These are phyloP conservation scores for Proteles cristata DNA, from an alignment of 2,113 vertebrate species.

Conservation along the genomic window DNA sequence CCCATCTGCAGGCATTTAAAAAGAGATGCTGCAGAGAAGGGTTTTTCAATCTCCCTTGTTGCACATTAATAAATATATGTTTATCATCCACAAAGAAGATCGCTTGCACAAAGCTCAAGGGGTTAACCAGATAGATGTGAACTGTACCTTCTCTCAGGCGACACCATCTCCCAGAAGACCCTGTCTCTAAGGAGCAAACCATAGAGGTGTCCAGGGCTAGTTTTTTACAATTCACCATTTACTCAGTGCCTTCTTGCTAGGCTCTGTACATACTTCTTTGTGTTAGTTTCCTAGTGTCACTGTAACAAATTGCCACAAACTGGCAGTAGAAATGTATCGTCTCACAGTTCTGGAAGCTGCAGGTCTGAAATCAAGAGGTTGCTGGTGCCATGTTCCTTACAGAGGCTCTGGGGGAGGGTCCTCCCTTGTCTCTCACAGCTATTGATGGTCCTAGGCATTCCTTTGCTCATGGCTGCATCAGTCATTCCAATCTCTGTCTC, in stretches of 20 bases:
- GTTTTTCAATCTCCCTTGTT: conserved; percentile 41
- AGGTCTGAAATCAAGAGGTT: not conserved
- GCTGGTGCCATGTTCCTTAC: not conserved
- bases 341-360: not conserved
- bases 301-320: not conserved
- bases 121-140: conserved; percentile 48
- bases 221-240: not conserved
- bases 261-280: not conserved
- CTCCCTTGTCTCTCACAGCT: not conserved
- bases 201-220: not conserved
- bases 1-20: not conserved
- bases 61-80: conserved; percentile 64
- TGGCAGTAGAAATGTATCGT: not conserved
- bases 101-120: conserved; percentile 52
- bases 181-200: not conserved
- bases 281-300: fast-evolving
- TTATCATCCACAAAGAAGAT: conserved; percentile 54
- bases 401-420: not conserved
- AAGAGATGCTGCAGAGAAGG: not conserved
- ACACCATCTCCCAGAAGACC: not conserved
- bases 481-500: fast-evolving
- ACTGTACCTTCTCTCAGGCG: not conserved
- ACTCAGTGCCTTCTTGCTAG: not conserved
- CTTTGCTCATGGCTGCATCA: fast-evolving
- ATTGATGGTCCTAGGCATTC: not conserved